Conservation (phyloP, 2,113 vertebrate species). For the Sinocyclocheilus grahami region DNA sequence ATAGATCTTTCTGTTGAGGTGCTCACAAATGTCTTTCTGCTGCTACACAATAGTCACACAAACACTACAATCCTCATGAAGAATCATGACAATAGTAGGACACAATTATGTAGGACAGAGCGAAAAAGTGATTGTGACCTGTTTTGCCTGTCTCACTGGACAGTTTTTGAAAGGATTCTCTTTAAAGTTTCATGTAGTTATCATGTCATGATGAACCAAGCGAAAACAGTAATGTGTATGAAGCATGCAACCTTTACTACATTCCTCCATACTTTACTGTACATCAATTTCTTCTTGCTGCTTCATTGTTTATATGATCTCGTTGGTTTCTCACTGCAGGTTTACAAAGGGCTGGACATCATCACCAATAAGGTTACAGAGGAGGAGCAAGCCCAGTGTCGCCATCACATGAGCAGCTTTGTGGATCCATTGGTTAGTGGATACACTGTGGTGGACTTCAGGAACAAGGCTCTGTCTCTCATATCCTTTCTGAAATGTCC, state of each 20-base stretch:
- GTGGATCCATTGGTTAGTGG: constrained; percentile 88
- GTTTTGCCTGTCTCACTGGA: not conserved
- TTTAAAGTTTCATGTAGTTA: not conserved
- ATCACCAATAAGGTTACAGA: constrained; percentile 93
- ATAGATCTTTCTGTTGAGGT: not conserved
- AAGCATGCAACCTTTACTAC: not conserved
- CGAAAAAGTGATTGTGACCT: not conserved
- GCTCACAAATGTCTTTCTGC: not conserved
- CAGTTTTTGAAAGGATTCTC: not conserved
- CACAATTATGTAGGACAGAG: not conserved
- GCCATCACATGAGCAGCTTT: constrained; percentile 96
- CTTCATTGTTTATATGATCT: not conserved
- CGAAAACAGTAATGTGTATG: not conserved
- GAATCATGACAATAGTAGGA: not conserved
- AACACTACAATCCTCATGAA: not conserved
- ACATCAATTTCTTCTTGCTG: not conserved
- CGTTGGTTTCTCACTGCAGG: constrained; percentile 70
- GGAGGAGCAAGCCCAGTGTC: constrained; percentile 84
- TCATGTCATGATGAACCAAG: not conserved
- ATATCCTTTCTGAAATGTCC: constrained; percentile 84
- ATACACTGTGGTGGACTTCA: constrained; percentile 95
- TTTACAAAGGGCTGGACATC: constrained; percentile 93
- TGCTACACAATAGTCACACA: not conserved
- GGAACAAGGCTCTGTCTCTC: constrained; percentile 85
- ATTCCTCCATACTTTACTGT: not conserved